Evolutionary conservation across 2,888 invertebrate genomes (phyloP), one percentile per base, ranked within the genome.

Genomic region (Amphiduros pacificus): DNA sequence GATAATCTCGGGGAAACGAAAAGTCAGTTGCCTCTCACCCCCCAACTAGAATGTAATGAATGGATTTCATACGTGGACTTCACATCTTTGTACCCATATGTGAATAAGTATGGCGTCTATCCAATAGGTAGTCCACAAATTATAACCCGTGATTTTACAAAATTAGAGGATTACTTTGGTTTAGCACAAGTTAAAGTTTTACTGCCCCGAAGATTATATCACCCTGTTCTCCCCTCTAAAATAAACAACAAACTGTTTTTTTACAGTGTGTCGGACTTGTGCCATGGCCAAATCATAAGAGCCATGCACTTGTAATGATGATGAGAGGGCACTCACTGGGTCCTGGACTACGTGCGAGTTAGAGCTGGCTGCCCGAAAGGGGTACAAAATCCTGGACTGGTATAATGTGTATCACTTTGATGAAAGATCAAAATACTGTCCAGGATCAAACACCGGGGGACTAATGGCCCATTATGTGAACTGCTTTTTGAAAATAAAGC

Each of bases 271-370:
- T 70, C 64, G 71, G 11, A 70, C 67, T 0, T 80, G 80, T 65
- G 74, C 68, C 3, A 51, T 51, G 9, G 24, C 2, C 11, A 51
- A 58, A 51, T 17, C 26, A 24, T 22, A 50, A 27, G 24, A 5
- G 5, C 20, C 49, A 11, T 58, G 58, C 36, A 6, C 14, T 2
- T 50, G 50, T 51, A 17, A 24, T 29, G 40, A 50, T 32, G 64
- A 66, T 27, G 69, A 76, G 14, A 65, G 76, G 52, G 53, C 53
- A 3, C 59, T 80, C 2, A 59, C 31, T 0, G 76, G 81, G 5
- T 77, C 78, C 1, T 82, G 75, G 77, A 74, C 79, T 22, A 69
- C 72, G 0, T 75, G 74, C 20, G 81, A 82, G 65, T 51, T 83
- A 0, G 29, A 69, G 31, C 74, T 72, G 63, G 81, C 81, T 5